Conservation (phyloP, 2,113 vertebrate genomes). For the Lathamus discolor region DNA sequence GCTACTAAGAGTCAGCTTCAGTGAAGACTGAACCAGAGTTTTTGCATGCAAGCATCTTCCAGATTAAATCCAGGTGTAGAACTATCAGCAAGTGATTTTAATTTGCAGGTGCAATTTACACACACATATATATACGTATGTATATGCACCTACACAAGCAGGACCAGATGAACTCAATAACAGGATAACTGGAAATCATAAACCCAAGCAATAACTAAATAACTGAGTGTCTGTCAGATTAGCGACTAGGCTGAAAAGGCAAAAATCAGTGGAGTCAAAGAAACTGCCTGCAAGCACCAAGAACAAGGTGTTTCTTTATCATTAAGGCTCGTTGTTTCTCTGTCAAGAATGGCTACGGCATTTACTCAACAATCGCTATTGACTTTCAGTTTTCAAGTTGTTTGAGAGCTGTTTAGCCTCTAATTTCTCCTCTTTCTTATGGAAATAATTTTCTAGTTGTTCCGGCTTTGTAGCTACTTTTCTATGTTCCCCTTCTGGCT, state of each 20-base stretch:
- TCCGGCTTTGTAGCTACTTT: background rate
- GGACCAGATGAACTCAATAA: background rate
- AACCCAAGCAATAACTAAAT: background rate
- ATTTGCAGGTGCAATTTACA: background rate
- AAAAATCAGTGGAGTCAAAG: background rate
- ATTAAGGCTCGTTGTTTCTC: background rate
- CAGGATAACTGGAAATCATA: background rate
- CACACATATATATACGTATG: background rate
- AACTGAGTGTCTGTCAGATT: background rate
- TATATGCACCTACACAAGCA: rapidly evolving
- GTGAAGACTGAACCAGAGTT: background rate
- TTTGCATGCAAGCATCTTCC: background rate
- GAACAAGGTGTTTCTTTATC: background rate
- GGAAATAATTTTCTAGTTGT: background rate
- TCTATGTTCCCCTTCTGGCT: background rate
- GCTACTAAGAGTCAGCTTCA: background rate
- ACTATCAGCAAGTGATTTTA: background rate
- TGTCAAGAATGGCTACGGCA: background rate
- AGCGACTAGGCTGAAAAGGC: background rate
- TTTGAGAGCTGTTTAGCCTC: background rate
- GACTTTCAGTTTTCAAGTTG: background rate
- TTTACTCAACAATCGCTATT: background rate
- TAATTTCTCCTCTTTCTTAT: background rate
- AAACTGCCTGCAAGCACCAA: background rate
- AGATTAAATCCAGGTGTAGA: background rate